Percentiles rank a stretch among this genome's conserved stretches.
These are phyloP conservation scores for Drosophila helvetica DNA, from an alignment of 2,888 invertebrate species.

Conservation along the genomic window DNA sequence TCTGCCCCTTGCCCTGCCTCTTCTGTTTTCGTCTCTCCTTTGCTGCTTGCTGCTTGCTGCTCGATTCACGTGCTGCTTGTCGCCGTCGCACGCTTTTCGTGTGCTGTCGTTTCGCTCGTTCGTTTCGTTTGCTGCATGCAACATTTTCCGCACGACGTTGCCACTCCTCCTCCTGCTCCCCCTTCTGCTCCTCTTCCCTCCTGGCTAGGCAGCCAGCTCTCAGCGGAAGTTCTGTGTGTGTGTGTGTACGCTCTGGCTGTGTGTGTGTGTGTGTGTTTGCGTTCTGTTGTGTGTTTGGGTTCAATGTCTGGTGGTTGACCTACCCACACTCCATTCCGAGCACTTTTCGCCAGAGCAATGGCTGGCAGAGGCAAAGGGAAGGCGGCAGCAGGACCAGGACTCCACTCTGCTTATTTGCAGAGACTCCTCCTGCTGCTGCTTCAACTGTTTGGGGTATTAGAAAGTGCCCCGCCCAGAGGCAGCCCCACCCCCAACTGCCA, in stretches of 20 bases:
- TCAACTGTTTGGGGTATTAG: constrained; percentile 41
- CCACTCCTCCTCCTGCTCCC: constrained; percentile 24
- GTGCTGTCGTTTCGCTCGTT: constrained; percentile 2
- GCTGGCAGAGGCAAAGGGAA: background rate
- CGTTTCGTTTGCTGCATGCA: constrained; percentile 32
- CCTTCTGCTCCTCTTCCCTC: constrained; percentile 10
- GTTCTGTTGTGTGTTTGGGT: constrained; percentile 59
- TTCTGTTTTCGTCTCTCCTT: constrained; percentile 12
- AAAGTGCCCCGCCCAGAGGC: constrained; percentile 43
- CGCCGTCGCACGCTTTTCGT: constrained; percentile 33
- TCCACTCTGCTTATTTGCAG: constrained; percentile 44
- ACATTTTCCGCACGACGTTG: constrained; percentile 45
- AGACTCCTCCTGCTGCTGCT: constrained; percentile 24
- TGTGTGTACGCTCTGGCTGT: background rate
- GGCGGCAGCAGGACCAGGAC: constrained; percentile 33
- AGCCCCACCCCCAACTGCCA: too few relatives aligned
- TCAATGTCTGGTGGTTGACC: constrained; percentile 82
- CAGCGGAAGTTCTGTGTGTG: constrained; percentile 47
- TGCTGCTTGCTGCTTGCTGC: constrained; percentile 15
- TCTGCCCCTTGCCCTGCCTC: too few relatives aligned
- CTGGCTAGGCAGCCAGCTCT: constrained; percentile 19
- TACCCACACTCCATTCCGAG: constrained; percentile 70
- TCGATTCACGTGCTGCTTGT: constrained; percentile 38
- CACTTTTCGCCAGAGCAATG: constrained; percentile 43
- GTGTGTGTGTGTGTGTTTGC: constrained; percentile 11